Conservation (phyloP, 2,113 vertebrate genomes). For the Chinchilla lanigera region DNA sequence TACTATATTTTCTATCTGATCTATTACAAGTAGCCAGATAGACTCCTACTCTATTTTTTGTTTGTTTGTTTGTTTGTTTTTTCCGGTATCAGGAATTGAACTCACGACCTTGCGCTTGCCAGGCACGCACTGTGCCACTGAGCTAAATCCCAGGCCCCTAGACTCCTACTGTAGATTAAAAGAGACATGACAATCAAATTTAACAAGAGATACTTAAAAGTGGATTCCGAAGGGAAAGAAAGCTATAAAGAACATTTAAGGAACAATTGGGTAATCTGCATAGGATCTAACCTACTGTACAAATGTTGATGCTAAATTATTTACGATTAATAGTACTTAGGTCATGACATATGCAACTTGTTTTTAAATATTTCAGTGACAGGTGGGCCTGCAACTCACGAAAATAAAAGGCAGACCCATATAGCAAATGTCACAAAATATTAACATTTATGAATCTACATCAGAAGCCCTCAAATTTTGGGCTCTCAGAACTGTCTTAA, state of each 20-base stretch:
- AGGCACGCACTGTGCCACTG: no score
- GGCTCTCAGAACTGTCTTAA: neutral
- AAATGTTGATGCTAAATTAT: neutral
- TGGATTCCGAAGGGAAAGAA: neutral
- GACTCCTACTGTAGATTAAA: conserved; percentile 15
- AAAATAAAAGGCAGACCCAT: neutral
- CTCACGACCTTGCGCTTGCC: no score
- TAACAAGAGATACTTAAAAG: conserved; percentile 41
- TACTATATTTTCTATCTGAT: neutral
- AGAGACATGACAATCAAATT: neutral
- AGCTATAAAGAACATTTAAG: conserved; percentile 28
- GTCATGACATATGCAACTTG: neutral
- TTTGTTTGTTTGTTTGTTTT: no score
- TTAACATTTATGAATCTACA: neutral
- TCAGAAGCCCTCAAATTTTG: neutral
- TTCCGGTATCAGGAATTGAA: no score
- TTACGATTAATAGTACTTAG: neutral
- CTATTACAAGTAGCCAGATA: neutral
- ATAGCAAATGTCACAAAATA: conserved; percentile 27
- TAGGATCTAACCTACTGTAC: neutral
- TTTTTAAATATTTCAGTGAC: conserved; percentile 7
- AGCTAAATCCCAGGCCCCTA: no score
- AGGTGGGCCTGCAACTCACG: neutral
- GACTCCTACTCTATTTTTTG: neutral
- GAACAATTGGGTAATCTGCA: neutral